Evolutionary conservation across 1,140 invertebrate species (phyloP).

Genomic region (Triops longicaudatus): DNA sequence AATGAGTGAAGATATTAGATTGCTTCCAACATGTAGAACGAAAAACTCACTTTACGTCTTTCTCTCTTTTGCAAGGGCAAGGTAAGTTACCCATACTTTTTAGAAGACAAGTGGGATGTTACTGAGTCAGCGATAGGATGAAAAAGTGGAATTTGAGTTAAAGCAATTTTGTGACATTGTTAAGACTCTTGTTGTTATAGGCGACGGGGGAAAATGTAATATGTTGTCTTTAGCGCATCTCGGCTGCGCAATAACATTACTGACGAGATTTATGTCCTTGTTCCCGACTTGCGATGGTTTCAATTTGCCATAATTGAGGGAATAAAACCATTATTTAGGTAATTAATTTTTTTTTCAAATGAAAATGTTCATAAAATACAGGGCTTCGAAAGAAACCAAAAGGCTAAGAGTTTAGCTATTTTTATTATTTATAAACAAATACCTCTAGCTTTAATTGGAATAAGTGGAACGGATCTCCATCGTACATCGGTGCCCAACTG

Average conservation of each 20-base stretch:
- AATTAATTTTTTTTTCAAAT: too few relatives aligned
- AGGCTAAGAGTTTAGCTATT: too few relatives aligned
- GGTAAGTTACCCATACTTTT: background rate
- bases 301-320: too few relatives aligned
- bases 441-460: too few relatives aligned
- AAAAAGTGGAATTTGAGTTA: background rate
- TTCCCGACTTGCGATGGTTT: too few relatives aligned
- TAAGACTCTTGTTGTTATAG: constrained; percentile 3
- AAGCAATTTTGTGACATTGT: background rate
- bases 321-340: too few relatives aligned
- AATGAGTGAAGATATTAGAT: background rate
- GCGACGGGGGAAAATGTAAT: background rate
- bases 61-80: background rate
- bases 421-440: too few relatives aligned
- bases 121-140: background rate
- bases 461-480: too few relatives aligned
- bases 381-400: too few relatives aligned
- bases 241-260: background rate
- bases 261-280: background rate
- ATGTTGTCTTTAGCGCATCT: background rate
- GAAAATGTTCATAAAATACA: too few relatives aligned
- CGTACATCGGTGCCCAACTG: too few relatives aligned
- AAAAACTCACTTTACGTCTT: background rate
- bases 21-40: background rate
- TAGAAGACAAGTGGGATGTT: background rate